Evolutionary conservation across 2,113 vertebrate species (phyloP).

Genomic region (Nothobranchius furzeri): DNA sequence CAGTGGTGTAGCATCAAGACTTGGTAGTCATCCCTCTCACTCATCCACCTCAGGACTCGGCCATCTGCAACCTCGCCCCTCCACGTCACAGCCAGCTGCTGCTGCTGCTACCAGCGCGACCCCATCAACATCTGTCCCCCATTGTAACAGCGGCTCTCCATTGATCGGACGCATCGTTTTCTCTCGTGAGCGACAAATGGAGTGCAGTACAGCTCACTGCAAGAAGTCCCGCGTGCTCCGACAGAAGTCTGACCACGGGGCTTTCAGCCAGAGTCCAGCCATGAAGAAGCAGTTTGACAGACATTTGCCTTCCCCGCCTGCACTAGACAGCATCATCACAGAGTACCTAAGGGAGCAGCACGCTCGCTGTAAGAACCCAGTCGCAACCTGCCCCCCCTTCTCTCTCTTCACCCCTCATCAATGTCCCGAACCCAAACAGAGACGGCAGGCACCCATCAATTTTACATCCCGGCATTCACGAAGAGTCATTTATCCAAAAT

Average conservation of each 20-base stretch:
- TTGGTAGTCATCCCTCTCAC: conserved; percentile 80
- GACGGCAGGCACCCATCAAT: conserved; percentile 95
- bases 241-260: conserved; percentile 98
- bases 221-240: conserved; percentile 91
- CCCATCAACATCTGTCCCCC: conserved; percentile 77
- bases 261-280: conserved; percentile 97
- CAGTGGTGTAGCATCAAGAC: conserved; percentile 87
- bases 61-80: conserved; percentile 82
- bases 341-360: conserved; percentile 98
- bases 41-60: conserved; percentile 71
- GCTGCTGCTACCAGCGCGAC: conserved; percentile 75
- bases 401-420: conserved; percentile 98
- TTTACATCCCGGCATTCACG: conserved; percentile 94
- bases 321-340: conserved; percentile 97
- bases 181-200: conserved; percentile 88
- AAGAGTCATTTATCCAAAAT: conserved; percentile 95
- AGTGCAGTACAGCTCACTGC: conserved; percentile 83
- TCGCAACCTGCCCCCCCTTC: conserved; percentile 98
- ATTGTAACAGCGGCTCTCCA: conserved; percentile 84
- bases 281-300: conserved; percentile 98
- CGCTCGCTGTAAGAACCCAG: conserved; percentile 98
- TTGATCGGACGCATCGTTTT: conserved; percentile 95
- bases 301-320: conserved; percentile 95
- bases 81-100: conserved; percentile 80
- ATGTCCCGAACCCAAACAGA: conserved; percentile 98